Evolutionary conservation across 2,888 invertebrate genomes (phyloP).

Genomic region (Ennomos quercinarius): DNA sequence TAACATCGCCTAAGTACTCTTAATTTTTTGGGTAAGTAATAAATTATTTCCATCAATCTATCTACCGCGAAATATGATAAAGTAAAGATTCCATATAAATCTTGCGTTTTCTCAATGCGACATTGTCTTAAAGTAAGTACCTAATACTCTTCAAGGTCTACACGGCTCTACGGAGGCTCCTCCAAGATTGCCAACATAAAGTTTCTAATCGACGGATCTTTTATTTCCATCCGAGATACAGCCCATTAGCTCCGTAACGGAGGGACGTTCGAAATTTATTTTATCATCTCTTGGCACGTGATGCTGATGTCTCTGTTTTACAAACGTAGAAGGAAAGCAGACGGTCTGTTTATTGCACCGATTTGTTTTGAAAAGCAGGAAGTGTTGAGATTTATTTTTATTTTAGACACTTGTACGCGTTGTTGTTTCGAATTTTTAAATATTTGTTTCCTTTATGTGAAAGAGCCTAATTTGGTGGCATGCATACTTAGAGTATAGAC

Average conservation of each 20-base stretch:
- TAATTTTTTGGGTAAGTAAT: too few relatives aligned
- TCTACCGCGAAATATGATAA: too few relatives aligned
- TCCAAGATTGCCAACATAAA: conserved; percentile 84
- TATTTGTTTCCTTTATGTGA: background rate
- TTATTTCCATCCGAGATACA: conserved; percentile 83
- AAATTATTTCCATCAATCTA: too few relatives aligned
- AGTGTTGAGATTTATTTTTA: background rate
- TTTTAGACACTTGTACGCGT: too few relatives aligned
- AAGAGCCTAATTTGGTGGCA: too few relatives aligned
- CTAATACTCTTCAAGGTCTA: conserved; percentile 54
- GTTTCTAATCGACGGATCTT: conserved; percentile 85
- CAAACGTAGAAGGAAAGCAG: conserved; percentile 44
- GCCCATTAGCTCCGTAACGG: conserved; percentile 84
- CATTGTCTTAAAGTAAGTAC: too few relatives aligned
- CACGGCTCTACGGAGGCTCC: conserved; percentile 58
- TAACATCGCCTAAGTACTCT: too few relatives aligned
- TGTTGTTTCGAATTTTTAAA: background rate
- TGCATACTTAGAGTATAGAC: too few relatives aligned
- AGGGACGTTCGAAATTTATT: conserved; percentile 81
- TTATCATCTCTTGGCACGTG: conserved; percentile 83
- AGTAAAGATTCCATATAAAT: too few relatives aligned
- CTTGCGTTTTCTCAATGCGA: too few relatives aligned
- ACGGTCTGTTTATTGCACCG: conserved; percentile 51
- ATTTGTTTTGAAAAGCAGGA: conserved; percentile 34
- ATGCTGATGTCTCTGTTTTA: conserved; percentile 81